A percentile compares a stretch with the other conserved stretches of the same genome.
phyloP scores from a whole-genome alignment of 2,113 vertebrate genomes.

The Myotis lucifugus region DNA sequence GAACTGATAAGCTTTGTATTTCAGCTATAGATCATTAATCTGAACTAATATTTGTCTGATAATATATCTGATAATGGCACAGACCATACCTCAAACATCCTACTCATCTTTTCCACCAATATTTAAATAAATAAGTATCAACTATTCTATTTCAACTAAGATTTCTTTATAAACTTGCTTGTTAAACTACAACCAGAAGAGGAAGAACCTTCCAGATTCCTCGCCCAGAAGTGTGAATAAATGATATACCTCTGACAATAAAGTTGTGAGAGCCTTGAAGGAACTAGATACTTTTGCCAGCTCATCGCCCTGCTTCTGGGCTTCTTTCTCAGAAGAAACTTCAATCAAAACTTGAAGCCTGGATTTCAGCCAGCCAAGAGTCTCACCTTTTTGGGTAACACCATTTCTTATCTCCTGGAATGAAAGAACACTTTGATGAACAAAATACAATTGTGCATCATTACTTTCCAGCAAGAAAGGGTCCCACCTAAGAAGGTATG shows the following conservation, averaged over 20 bases:
- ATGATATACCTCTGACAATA: constrained; percentile 89
- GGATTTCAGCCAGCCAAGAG: constrained; percentile 90
- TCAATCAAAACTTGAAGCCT: constrained; percentile 87
- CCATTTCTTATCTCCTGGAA: constrained; percentile 87
- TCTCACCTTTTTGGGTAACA: constrained; percentile 86
- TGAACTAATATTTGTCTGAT: neutral
- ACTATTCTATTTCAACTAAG: neutral
- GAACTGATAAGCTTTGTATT: neutral
- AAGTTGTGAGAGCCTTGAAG: constrained; percentile 86
- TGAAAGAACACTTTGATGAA: constrained; percentile 23
- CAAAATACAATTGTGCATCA: neutral
- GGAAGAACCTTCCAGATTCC: neutral
- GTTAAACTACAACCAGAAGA: neutral
- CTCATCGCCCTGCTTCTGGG: constrained; percentile 87
- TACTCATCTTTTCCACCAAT: neutral
- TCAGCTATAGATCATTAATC: neutral
- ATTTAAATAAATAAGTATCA: neutral
- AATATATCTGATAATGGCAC: neutral
- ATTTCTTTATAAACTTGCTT: neutral
- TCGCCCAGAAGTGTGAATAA: neutral
- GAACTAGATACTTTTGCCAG: constrained; percentile 89
- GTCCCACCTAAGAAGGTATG: neutral
- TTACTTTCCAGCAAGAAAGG: neutral
- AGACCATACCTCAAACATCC: neutral
- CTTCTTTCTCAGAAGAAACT: constrained; percentile 89